Conservation (phyloP, 2,888 invertebrate genomes). For the Acleris emargana region DNA sequence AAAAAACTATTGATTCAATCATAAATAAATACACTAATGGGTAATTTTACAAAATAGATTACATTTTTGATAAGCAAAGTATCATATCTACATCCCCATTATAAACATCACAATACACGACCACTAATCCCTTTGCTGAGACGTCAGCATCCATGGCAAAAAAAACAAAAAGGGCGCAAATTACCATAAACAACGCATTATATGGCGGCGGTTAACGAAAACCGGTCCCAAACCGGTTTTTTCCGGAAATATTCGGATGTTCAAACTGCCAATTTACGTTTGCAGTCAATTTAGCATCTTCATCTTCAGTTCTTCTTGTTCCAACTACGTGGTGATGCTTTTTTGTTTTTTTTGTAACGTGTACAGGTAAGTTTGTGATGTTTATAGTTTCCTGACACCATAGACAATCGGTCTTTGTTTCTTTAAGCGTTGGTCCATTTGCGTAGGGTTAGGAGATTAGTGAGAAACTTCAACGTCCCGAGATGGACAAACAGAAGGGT, state of each 20-base stretch:
- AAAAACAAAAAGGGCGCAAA: slow-evolving; percentile 74
- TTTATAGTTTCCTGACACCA: slow-evolving; percentile 70
- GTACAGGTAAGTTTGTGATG: slow-evolving; percentile 14
- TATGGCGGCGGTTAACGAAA: slow-evolving; percentile 60
- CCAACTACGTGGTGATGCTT: background rate
- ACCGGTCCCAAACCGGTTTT: slow-evolving; percentile 70
- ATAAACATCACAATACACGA: slow-evolving; percentile 47
- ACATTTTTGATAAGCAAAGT: slow-evolving; percentile 18
- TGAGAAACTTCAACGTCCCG: slow-evolving; percentile 49
- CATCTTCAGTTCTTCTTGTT: background rate
- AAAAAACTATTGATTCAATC: too few species aligned
- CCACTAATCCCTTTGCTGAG: slow-evolving; percentile 66
- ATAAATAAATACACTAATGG: too few species aligned
- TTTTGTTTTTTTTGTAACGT: background rate
- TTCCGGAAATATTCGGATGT: slow-evolving; percentile 69
- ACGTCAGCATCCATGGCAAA: slow-evolving; percentile 62
- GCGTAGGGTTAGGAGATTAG: slow-evolving; percentile 66
- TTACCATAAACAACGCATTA: slow-evolving; percentile 83
- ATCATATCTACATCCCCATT: slow-evolving; percentile 21
- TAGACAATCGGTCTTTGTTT: slow-evolving; percentile 69
- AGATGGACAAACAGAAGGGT: slow-evolving; percentile 35
- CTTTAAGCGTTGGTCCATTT: slow-evolving; percentile 60
- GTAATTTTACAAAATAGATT: background rate
- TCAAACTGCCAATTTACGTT: slow-evolving; percentile 16
- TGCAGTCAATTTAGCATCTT: background rate